Percentiles rank a stretch among this genome's conserved stretches.
These are phyloP conservation scores for Grammomys surdaster DNA, from an alignment of 2,113 vertebrate genomes.

Conservation along the genomic window DNA sequence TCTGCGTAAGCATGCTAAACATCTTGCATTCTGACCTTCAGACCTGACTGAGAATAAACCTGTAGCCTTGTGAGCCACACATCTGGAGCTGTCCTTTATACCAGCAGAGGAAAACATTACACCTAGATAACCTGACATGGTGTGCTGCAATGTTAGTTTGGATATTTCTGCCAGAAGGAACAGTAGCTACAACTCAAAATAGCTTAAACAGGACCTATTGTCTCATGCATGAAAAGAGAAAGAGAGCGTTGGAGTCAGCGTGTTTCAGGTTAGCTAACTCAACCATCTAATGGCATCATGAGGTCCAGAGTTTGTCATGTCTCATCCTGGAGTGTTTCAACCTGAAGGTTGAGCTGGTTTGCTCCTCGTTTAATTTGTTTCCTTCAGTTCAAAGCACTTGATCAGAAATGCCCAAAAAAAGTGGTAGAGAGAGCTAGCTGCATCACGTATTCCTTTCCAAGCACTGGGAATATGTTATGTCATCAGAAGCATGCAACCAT, in stretches of 20 bases:
- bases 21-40: not conserved
- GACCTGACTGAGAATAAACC: not conserved
- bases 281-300: not conserved
- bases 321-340: not conserved
- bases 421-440: not conserved
- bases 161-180: not conserved
- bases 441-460: not conserved
- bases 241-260: not conserved
- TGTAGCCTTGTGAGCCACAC: not conserved
- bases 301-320: not conserved
- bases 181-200: not conserved
- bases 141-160: not conserved
- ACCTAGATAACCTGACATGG: not conserved
- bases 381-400: not conserved
- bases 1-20: not conserved
- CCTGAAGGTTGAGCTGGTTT: not conserved
- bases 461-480: not conserved
- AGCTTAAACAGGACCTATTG: not conserved
- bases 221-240: not conserved
- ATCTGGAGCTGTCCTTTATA: not conserved
- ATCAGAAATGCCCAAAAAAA: not conserved
- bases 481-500: not conserved
- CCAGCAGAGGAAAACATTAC: not conserved
- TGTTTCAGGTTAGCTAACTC: not conserved
- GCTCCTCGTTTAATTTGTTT: not conserved